Evolutionary conservation across 1,140 invertebrate genomes (phyloP), one percentile per base, ranked within the genome.

Genomic region (Drosophila pseudoananassae): DNA sequence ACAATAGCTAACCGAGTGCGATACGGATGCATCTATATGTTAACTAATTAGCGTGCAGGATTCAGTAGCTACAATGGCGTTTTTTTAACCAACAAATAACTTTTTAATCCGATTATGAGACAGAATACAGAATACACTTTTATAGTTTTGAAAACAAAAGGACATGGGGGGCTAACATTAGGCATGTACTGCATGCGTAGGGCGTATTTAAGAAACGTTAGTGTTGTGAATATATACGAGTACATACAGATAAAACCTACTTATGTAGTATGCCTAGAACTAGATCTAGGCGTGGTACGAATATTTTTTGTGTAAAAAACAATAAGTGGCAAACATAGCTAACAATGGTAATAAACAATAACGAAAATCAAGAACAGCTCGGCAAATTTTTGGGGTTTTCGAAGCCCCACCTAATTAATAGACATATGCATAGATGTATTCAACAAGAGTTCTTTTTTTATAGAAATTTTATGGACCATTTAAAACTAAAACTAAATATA

Each of bases 381-480:
- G 43, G 17, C 50, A 47, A 31, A 66, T 38, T 69, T 23, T 56
- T 50, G 27, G 9, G 31, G 33, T 66, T 47, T 31, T 38, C 40
- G 46, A 56, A 69, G 17, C n/a, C 25, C 50, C 15, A 60, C 51
- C 38, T 31, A 29, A 56, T 33, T 38, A 47, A 56, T 56, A 69
- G 63, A 31, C n/a, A 31, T 36, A 36, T 46, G 17, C 15, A 20
- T 70, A 70, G 49, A 54, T 55, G 65, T 45, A 60, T 43, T 45
- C 36, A 54, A 10, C 15, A 33, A 55, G 53, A 56, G 60, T 69
- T 69, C 60, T 69, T 69, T 69, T 69, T 69, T 69, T 83, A 89
- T 84, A 83, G 78, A 73, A 83, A 79, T 88, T 88, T 84, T 84
- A 83, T 88, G 76, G 84, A 88, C 84, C 84, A 88, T 74, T 74